Base-by-base conservation (phyloP, 2,113 vertebrate species). In the Notechis scutatus region DNA sequence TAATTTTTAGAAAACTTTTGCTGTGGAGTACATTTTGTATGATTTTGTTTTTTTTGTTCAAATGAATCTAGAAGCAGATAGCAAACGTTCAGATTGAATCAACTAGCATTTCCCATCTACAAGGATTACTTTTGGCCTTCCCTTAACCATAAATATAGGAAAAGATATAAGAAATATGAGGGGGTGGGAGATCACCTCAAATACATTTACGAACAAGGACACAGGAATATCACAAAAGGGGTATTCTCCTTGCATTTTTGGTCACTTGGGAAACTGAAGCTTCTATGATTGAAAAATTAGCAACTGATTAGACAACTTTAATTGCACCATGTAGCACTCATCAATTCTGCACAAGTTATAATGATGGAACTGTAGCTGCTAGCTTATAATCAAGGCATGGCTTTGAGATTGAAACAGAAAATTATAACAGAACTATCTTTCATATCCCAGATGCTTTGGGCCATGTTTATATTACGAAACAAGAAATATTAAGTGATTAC, bases 161-260 rank as follows among this genome's bases (percentile, higher is more conserved):
- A 94, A 95, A 96, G 94, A 92, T 93, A 94, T 90, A 91, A 55
- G 92, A 93, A 93, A 4, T 93, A 92, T 92, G 92, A 93, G 94
- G 96, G 96, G 91, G 81, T 14, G 42, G 81, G 39, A 92, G 91
- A 4, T 45, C 12, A 45, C 14, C 39, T 56, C 52, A 92, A 81
- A 29, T 92, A 55, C 34, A 74, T 92, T 88, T 89, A 89, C 57
- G 52, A 92, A 89, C 4, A 92, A 89, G 34, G 39, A 87, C 15
- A 29, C n/a, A 11, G 45, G 56, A 6, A 9, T 42, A 59, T 94
- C 93, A 89, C 26, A 85, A 90, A 9, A 0, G 39, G 26, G 56
- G 15, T 54, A 92, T 92, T 92, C 94, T 85, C 90, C 89, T 96
- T 61, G 50, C 87, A 91, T 57, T 93, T 90, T 87, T 23, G 3